Conservation (phyloP, 2,113 vertebrate species). For the Chloropsis cyanopogon region DNA sequence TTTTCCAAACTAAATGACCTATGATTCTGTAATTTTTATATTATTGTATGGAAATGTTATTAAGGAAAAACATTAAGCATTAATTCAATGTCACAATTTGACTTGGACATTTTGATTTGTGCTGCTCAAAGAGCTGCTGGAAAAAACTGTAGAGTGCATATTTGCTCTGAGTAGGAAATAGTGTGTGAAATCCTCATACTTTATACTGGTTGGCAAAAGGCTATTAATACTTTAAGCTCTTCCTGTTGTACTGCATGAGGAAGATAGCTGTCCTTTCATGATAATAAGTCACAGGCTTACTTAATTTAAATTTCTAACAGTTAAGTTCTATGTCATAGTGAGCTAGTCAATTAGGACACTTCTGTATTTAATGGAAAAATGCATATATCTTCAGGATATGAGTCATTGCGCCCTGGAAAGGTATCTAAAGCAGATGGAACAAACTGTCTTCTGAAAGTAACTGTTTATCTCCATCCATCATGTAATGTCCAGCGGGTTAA, state of each 20-base stretch:
- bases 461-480: background rate
- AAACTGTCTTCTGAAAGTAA: background rate
- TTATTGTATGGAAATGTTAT: background rate
- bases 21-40: background rate
- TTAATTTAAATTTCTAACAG: background rate
- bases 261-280: background rate
- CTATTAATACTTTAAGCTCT: background rate
- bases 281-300: background rate
- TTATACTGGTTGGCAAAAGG: background rate
- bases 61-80: background rate
- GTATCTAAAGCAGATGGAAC: background rate
- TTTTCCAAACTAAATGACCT: background rate
- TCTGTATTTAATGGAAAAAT: background rate
- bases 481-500: background rate
- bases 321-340: background rate
- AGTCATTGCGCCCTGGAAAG: background rate
- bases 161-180: background rate
- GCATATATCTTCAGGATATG: background rate
- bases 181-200: background rate
- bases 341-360: background rate
- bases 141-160: background rate
- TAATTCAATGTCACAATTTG: background rate
- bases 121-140: background rate
- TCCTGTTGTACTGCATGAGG: background rate
- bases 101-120: background rate